Percentiles rank a stretch among this genome's conserved stretches.
phyloP scores from a whole-genome alignment of 2,113 vertebrate genomes.

The Protobothrops mucrosquamatus region DNA sequence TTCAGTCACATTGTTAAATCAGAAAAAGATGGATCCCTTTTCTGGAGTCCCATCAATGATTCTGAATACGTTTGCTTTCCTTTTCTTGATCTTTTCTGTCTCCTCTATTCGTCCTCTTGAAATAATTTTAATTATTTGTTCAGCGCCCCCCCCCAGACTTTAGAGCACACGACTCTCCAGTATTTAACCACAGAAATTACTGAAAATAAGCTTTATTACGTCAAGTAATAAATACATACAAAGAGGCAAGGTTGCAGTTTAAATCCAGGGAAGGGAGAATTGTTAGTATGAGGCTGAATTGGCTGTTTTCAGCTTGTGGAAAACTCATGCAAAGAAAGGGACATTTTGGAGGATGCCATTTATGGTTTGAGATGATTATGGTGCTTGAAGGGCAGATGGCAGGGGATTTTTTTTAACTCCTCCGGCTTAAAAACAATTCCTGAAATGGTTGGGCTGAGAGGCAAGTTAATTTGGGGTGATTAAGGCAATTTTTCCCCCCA shows the following conservation, averaged over 20 bases:
- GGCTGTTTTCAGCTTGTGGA: constrained; percentile 63
- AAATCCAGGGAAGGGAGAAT: constrained; percentile 63
- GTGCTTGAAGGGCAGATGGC: constrained; percentile 27
- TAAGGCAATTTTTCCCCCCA: not conserved
- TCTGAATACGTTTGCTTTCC: not conserved
- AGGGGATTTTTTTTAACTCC: constrained; percentile 32
- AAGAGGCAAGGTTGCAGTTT: constrained; percentile 82
- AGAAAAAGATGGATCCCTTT: not conserved
- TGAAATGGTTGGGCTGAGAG: constrained; percentile 16
- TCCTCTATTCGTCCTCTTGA: not conserved
- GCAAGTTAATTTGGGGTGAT: not conserved
- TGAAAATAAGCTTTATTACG: constrained; percentile 99
- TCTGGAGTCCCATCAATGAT: not conserved
- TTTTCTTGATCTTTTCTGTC: not conserved
- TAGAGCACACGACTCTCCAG: constrained; percentile 47
- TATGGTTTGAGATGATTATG: constrained; percentile 50
- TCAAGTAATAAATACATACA: constrained; percentile 99
- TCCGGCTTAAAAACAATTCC: constrained; percentile 22
- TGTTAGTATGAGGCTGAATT: constrained; percentile 54
- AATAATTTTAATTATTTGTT: not conserved
- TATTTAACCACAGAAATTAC: constrained; percentile 69
- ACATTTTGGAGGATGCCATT: constrained; percentile 38
- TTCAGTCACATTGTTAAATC: not conserved
- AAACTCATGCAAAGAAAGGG: constrained; percentile 75
- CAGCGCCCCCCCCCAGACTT: not conserved